A percentile compares a stretch with the other conserved stretches of the same genome.
Conservation (phyloP, 2,797 vertebrate genomes). For the Chloroceryle inda region DNA sequence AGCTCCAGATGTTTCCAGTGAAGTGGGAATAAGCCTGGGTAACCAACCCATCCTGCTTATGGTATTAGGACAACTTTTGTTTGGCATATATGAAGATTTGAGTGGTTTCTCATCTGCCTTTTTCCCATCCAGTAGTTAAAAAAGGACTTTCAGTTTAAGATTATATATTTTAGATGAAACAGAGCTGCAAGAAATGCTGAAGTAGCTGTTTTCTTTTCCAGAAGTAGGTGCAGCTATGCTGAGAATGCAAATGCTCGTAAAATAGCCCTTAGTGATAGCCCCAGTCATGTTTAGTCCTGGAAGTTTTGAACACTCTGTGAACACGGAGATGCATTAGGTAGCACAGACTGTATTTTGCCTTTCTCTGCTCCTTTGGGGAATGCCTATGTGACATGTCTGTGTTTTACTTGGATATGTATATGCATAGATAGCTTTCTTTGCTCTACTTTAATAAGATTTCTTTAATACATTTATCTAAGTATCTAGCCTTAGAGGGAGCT, state of each 20-base stretch:
- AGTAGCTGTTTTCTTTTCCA: background rate
- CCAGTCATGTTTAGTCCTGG: background rate
- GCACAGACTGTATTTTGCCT: background rate
- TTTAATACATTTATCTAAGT: background rate
- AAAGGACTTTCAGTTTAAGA: background rate
- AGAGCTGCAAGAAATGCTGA: background rate
- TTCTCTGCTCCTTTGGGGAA: background rate
- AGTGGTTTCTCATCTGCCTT: background rate
- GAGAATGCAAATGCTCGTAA: background rate
- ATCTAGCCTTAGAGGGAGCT: background rate
- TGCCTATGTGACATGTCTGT: background rate
- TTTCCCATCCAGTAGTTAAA: background rate
- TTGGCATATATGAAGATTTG: background rate
- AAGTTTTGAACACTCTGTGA: background rate
- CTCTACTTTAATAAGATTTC: background rate
- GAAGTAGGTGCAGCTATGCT: background rate
- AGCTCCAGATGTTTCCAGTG: background rate
- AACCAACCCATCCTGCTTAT: background rate
- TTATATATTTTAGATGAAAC: background rate
- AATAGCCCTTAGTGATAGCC: background rate
- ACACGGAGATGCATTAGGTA: background rate
- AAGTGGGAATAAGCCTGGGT: background rate
- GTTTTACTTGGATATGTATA: background rate
- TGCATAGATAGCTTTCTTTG: background rate
- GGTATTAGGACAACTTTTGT: background rate